Conservation (phyloP, 2,888 invertebrate species). For the Polymixis flavicincta region DNA sequence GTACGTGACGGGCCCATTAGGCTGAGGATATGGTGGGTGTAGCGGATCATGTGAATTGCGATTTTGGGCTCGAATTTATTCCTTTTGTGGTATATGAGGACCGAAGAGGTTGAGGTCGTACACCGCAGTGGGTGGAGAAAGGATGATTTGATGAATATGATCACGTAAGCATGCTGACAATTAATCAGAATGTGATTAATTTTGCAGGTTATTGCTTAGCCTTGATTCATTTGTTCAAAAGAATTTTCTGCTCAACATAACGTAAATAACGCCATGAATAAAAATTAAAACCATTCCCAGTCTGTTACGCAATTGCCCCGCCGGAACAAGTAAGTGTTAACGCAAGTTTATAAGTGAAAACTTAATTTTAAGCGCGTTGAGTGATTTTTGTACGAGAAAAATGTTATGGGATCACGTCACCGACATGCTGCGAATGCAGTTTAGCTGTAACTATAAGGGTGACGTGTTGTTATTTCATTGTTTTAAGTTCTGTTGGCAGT, state of each 20-base stretch:
- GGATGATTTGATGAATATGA: not conserved
- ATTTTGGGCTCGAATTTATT: conserved; percentile 36
- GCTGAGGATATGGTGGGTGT: conserved; percentile 52
- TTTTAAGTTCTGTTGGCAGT: no score
- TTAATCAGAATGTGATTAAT: no score
- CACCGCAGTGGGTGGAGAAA: no score
- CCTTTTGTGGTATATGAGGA: not conserved
- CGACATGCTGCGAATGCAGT: not conserved
- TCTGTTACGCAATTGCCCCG: no score
- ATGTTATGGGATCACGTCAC: not conserved
- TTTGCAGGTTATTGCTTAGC: no score
- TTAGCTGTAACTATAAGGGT: not conserved
- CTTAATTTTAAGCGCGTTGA: not conserved
- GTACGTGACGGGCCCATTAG: conserved; percentile 78
- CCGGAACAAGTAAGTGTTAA: not conserved
- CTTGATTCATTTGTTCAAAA: no score
- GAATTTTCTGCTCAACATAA: no score
- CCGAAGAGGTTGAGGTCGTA: no score
- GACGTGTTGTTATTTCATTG: no score
- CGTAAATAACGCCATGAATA: no score
- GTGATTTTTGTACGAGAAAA: not conserved
- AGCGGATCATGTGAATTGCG: conserved; percentile 56
- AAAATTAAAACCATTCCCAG: no score
- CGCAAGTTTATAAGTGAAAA: not conserved
- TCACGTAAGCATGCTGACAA: no score